Conservation (phyloP, 2,113 vertebrate genomes). For the Sitta europaea region DNA sequence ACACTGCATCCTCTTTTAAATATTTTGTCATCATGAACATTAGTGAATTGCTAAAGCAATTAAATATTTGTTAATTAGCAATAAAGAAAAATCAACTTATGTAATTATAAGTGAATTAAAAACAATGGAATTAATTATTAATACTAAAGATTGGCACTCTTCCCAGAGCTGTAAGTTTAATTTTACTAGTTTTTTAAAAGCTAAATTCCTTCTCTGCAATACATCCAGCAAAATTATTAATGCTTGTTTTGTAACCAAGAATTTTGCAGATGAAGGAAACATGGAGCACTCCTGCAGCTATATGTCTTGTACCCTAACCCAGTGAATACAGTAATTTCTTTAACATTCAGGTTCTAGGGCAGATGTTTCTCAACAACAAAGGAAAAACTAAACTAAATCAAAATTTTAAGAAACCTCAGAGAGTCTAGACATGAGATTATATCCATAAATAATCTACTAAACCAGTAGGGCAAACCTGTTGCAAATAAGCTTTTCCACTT, state of each 20-base stretch:
- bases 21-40: conserved; percentile 44
- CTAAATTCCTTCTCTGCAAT: not conserved
- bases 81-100: conserved; percentile 65
- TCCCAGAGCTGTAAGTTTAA: conserved; percentile 59
- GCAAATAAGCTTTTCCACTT: not conserved
- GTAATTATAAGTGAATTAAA: conserved; percentile 67
- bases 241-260: not conserved
- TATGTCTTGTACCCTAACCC: not conserved
- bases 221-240: not conserved
- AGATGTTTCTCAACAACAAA: not conserved
- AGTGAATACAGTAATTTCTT: not conserved
- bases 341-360: not conserved
- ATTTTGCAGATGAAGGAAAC: not conserved
- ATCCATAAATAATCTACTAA: not conserved
- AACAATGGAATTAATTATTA: conserved; percentile 73
- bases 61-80: conserved; percentile 68
- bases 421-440: not conserved
- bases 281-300: not conserved
- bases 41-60: conserved; percentile 62
- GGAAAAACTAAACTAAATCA: not conserved
- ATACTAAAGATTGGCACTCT: conserved; percentile 64
- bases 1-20: not conserved
- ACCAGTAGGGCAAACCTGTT: not conserved
- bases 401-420: not conserved
- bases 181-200: conserved; percentile 49